phyloP scores from a whole-genome alignment of 2,113 vertebrate genomes.

The Eudorcas thomsonii region DNA sequence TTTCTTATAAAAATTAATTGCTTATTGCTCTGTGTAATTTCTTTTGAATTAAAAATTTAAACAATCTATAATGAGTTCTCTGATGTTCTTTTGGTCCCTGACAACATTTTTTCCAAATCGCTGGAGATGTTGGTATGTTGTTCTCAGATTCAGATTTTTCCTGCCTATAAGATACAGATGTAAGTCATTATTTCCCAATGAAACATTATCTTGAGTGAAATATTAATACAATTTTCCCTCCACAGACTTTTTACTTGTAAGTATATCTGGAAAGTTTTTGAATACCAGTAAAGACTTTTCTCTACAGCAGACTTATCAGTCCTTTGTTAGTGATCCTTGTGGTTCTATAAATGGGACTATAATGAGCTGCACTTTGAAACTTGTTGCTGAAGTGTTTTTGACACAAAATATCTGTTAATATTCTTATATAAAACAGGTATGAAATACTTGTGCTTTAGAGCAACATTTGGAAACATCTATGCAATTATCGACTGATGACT shows the following conservation, averaged over 20 bases:
- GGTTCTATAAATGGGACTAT: neutral
- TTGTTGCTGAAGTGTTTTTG: neutral
- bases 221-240: neutral
- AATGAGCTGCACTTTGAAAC: neutral
- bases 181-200: neutral
- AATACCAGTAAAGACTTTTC: neutral
- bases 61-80: neutral
- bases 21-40: neutral
- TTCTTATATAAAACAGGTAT: neutral
- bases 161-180: neutral
- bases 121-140: neutral
- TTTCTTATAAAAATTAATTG: neutral
- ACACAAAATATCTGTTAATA: neutral
- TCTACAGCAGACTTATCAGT: neutral
- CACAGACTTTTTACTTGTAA: neutral
- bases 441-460: neutral
- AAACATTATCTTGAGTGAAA: neutral
- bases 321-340: neutral
- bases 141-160: neutral
- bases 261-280: neutral
- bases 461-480: neutral
- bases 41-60: conserved; percentile 37
- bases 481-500: neutral
- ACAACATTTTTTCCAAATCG: neutral
- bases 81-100: neutral